Conservation (phyloP, 1,140 invertebrate genomes). For the Pachypeltis micranthus region DNA sequence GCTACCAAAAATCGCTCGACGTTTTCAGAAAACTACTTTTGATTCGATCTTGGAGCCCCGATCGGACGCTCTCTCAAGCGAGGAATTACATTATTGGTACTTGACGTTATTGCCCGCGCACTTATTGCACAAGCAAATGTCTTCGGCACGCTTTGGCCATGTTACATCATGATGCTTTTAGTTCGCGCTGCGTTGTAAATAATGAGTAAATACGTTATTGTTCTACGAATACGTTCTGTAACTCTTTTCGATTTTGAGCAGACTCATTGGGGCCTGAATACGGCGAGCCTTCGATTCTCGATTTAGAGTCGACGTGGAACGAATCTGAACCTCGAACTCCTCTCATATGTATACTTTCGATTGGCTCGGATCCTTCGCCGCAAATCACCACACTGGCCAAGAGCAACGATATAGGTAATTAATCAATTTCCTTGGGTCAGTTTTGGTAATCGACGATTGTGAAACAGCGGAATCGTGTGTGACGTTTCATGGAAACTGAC, state of each 20-base stretch:
- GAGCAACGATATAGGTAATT: slow-evolving; percentile 63
- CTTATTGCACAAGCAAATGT: neutral
- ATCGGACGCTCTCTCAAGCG: slow-evolving; percentile 80
- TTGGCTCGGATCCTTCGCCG: slow-evolving; percentile 90
- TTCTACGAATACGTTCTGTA: no score
- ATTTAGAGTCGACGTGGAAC: slow-evolving; percentile 77
- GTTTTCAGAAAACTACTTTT: slow-evolving; percentile 81
- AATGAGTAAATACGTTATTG: no score
- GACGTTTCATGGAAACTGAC: no score
- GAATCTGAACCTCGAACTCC: slow-evolving; percentile 82
- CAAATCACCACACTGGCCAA: slow-evolving; percentile 82
- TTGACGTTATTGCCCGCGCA: no score
- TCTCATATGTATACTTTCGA: slow-evolving; percentile 84
- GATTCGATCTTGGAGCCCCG: slow-evolving; percentile 89
- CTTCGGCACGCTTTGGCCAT: no score
- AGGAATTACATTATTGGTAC: slow-evolving; percentile 75
- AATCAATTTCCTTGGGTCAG: neutral
- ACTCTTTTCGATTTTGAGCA: neutral
- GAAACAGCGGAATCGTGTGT: no score
- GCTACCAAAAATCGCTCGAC: slow-evolving; percentile 76
- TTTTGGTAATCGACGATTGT: slow-evolving; percentile 9
- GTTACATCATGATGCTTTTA: no score
- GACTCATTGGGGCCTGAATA: slow-evolving; percentile 82
- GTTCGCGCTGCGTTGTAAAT: no score
- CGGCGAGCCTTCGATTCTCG: slow-evolving; percentile 81